Evolutionary conservation across 2,797 vertebrate species (phyloP).

Genomic region (Schizopygopsis malacanthus): DNA sequence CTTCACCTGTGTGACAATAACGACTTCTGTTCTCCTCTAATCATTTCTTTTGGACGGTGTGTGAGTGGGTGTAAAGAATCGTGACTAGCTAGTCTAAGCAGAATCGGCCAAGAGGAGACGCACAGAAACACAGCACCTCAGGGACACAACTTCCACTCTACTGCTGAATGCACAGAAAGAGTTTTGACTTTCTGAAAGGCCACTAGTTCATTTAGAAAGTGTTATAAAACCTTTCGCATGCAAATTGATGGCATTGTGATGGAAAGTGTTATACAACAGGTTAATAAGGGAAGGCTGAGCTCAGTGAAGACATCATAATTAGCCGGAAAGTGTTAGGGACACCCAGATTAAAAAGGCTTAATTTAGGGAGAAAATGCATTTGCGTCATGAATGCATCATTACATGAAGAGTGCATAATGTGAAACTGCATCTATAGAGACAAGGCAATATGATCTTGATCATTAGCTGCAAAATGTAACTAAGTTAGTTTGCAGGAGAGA

Average conservation of each 20-base stretch:
- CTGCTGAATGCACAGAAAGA: background rate
- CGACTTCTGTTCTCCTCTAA: conserved; percentile 24
- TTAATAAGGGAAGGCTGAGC: background rate
- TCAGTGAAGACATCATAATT: conserved; percentile 13
- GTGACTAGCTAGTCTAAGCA: conserved; percentile 32
- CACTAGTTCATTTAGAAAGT: conserved; percentile 1
- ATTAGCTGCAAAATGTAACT: conserved; percentile 28
- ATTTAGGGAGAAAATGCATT: background rate
- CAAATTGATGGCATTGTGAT: background rate
- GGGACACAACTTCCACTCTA: background rate
- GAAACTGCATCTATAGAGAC: conserved; percentile 23
- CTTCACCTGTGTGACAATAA: conserved; percentile 40
- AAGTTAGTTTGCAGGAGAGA: background rate
- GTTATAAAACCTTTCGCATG: background rate
- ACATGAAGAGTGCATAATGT: conserved; percentile 49
- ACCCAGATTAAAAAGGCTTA: conserved; percentile 55
- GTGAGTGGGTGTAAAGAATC: conserved; percentile 26
- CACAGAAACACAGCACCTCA: background rate
- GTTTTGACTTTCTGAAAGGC: background rate
- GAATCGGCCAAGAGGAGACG: background rate
- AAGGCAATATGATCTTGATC: background rate
- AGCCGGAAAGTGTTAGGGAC: conserved; percentile 17
- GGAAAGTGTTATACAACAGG: conserved; percentile 13
- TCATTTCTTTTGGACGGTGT: background rate
- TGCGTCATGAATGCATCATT: conserved; percentile 29